These are phyloP conservation scores for Pteropus alecto DNA, from an alignment of 2,113 vertebrate genomes.

Conservation along the genomic window DNA sequence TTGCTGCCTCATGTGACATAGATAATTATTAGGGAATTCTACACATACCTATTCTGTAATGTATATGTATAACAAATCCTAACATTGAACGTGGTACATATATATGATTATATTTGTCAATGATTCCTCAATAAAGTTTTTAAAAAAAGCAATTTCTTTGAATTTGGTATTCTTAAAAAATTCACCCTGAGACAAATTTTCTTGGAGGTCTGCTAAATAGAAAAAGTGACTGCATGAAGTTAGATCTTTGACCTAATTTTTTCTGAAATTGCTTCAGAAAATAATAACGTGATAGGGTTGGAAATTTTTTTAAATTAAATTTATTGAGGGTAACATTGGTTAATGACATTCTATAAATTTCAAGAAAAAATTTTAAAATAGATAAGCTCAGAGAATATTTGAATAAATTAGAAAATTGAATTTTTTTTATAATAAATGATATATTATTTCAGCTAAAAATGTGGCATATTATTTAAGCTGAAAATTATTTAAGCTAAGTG, in stretches of 20 bases:
- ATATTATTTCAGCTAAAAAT: slow-evolving; percentile 50
- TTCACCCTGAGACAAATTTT: slow-evolving; percentile 20
- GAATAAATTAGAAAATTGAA: slow-evolving; percentile 28
- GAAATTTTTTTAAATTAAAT: neutral
- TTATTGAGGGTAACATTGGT: no score
- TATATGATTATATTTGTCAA: neutral
- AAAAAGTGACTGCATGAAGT: neutral
- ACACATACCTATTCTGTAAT: neutral
- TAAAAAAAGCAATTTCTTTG: neutral
- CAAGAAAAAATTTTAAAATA: neutral
- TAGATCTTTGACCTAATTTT: neutral
- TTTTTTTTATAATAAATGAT: slow-evolving; percentile 41
- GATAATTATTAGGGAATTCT: neutral
- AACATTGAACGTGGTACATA: neutral
- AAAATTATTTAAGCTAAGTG: slow-evolving; percentile 18
- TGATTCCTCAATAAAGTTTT: neutral
- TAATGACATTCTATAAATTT: no score
- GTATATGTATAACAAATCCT: neutral
- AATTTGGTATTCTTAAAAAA: slow-evolving; percentile 17
- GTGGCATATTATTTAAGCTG: slow-evolving; percentile 30
- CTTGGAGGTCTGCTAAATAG: neutral
- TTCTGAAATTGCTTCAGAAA: slow-evolving; percentile 40
- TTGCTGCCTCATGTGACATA: neutral
- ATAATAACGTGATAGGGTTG: neutral
- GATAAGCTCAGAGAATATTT: neutral